Percentiles rank a stretch among this genome's conserved stretches.
phyloP scores from a whole-genome alignment of 2,113 vertebrate species.

The Nestor notabilis region DNA sequence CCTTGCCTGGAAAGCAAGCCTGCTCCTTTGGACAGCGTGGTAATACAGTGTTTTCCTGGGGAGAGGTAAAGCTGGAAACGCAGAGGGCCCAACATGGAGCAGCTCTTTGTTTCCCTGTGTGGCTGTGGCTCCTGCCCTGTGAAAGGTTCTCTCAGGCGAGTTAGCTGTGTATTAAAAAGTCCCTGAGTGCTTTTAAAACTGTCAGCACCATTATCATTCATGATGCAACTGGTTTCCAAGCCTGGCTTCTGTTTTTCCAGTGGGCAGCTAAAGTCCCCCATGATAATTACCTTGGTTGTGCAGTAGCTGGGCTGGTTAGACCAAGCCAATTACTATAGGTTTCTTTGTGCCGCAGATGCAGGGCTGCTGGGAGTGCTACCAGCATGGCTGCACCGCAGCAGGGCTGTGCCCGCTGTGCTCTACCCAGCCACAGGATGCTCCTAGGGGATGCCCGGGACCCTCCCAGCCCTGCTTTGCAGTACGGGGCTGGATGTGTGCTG shows the following conservation, averaged over 20 bases:
- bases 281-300: neutral
- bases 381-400: rapidly evolving
- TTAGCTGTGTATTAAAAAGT: constrained; percentile 24
- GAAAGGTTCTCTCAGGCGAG: neutral
- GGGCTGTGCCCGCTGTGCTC: rapidly evolving
- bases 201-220: constrained; percentile 63
- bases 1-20: neutral
- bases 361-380: neutral
- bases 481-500: neutral
- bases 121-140: neutral
- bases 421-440: neutral
- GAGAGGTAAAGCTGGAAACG: neutral
- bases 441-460: neutral
- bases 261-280: constrained; percentile 5
- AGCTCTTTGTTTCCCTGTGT: neutral
- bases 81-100: neutral
- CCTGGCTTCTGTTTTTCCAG: constrained; percentile 48
- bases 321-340: neutral
- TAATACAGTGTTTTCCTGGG: neutral
- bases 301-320: neutral
- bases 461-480: neutral
- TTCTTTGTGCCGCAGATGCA: neutral
- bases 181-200: constrained; percentile 54
- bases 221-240: constrained; percentile 42
- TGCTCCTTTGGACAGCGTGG: neutral